These are phyloP conservation scores for Rhizomys pruinosus DNA, from an alignment of 2,113 vertebrate species.

Conservation along the genomic window DNA sequence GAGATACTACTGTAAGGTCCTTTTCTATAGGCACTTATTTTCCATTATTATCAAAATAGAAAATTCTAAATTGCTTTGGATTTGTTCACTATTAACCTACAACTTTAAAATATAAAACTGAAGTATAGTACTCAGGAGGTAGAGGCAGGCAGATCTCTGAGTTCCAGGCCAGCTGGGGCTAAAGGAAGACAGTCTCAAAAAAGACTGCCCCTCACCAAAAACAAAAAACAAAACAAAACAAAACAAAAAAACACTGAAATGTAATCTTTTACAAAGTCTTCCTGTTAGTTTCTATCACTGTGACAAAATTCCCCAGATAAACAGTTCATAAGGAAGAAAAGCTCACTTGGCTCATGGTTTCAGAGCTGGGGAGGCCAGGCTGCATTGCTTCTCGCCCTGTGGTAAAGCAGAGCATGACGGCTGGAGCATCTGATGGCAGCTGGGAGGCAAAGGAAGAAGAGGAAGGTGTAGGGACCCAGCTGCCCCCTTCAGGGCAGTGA, in stretches of 20 bases:
- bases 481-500: background rate
- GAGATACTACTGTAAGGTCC: background rate
- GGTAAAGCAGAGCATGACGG: background rate
- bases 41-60: constrained; percentile 1
- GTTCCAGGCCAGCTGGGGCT: too few species aligned
- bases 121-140: too few species aligned
- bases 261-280: constrained; percentile 13
- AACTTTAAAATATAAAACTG: background rate
- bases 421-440: background rate
- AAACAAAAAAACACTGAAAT: too few species aligned
- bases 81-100: background rate
- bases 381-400: background rate
- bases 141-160: too few species aligned
- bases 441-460: background rate
- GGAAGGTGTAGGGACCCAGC: background rate
- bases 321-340: background rate
- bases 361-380: background rate
- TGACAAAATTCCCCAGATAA: background rate
- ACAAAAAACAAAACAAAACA: too few species aligned
- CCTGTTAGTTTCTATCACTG: background rate
- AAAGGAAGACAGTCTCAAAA: too few species aligned
- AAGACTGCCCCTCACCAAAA: too few species aligned
- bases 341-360: background rate
- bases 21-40: constrained; percentile 7
- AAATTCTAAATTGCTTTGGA: constrained; percentile 20